Conservation (phyloP, 2,113 vertebrate genomes). For the Xenopus borealis region DNA sequence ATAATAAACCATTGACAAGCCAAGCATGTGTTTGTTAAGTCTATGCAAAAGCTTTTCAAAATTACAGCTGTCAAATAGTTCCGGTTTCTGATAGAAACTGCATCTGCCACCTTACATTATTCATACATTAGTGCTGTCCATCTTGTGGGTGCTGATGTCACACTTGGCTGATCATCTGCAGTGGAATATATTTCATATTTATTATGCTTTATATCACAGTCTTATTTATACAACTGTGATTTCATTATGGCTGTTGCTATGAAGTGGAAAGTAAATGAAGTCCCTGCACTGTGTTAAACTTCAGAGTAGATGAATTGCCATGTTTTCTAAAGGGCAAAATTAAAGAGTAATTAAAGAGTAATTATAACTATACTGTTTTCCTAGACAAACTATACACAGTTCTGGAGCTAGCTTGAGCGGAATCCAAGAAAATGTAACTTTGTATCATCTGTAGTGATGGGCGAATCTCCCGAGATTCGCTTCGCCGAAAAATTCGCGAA, state of each 20-base stretch:
- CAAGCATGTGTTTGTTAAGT: neutral
- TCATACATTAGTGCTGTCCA: constrained; percentile 38
- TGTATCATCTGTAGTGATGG: no score
- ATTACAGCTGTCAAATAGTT: constrained; percentile 40
- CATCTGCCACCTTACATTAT: constrained; percentile 40
- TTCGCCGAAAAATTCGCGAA: no score
- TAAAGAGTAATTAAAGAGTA: no score
- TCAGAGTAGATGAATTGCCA: neutral
- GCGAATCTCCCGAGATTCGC: no score
- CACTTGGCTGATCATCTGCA: constrained; percentile 51
- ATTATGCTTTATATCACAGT: constrained; percentile 52
- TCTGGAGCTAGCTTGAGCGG: no score
- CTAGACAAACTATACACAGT: no score
- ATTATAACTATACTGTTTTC: no score
- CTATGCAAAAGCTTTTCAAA: constrained; percentile 40
- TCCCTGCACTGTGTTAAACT: neutral
- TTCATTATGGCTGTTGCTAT: neutral
- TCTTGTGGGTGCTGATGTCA: constrained; percentile 49
- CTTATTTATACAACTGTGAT: constrained; percentile 33
- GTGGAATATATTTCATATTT: constrained; percentile 45
- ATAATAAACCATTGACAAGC: constrained; percentile 17
- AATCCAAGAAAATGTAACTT: no score
- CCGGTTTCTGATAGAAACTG: neutral
- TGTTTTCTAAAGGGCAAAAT: no score
- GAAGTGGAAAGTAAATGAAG: neutral